Evolutionary conservation across 2,113 vertebrate genomes (phyloP).

Genomic region (Hippocampus mohnikei): DNA sequence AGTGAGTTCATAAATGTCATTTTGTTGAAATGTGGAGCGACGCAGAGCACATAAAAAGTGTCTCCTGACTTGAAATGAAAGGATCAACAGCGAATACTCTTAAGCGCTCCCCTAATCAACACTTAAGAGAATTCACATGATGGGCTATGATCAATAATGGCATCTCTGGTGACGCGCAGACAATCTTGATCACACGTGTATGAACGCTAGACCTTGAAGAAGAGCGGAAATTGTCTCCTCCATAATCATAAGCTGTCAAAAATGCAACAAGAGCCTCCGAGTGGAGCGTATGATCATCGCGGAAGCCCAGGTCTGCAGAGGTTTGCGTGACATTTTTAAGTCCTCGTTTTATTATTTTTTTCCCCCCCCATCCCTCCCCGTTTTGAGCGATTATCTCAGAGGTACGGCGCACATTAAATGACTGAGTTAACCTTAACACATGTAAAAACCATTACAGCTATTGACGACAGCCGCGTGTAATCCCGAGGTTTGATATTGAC

Average conservation of each 20-base stretch:
- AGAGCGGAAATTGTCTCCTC: constrained; percentile 62
- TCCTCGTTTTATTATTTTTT: constrained; percentile 25
- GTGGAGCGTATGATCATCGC: constrained; percentile 67
- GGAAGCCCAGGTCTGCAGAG: constrained; percentile 64
- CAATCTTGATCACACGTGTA: constrained; percentile 65
- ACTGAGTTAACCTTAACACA: constrained; percentile 73
- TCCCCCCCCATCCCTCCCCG: not conserved
- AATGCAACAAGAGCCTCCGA: constrained; percentile 68
- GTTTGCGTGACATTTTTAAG: constrained; percentile 69
- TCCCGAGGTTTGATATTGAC: constrained; percentile 74
- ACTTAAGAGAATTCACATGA: constrained; percentile 68
- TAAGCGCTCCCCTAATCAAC: constrained; percentile 60
- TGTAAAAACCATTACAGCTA: constrained; percentile 71
- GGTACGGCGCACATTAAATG: constrained; percentile 72
- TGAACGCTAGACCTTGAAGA: constrained; percentile 70
- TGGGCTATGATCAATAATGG: constrained; percentile 66
- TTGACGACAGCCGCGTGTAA: constrained; percentile 68
- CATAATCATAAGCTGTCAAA: constrained; percentile 72
- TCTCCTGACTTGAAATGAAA: constrained; percentile 7
- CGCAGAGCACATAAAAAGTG: constrained; percentile 21
- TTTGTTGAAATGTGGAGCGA: constrained; percentile 39
- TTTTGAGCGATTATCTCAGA: constrained; percentile 68
- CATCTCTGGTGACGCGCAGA: constrained; percentile 64
- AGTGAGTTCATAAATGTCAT: constrained; percentile 26
- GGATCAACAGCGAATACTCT: constrained; percentile 57